Conservation (phyloP, 1,140 invertebrate genomes). For the Aphidius ervi region DNA sequence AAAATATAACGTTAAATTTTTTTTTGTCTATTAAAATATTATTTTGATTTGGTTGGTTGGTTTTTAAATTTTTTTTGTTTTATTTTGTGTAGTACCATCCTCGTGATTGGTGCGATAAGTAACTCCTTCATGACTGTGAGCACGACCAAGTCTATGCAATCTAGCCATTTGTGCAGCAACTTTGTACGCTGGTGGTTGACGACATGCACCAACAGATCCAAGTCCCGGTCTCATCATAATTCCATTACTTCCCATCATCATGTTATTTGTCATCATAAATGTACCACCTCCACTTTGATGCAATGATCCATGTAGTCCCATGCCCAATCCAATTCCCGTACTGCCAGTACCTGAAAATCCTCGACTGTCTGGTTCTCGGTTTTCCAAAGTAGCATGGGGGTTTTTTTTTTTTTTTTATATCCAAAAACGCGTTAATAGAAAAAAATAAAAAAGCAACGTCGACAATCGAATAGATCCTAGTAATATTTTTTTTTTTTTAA, state of each 20-base stretch:
- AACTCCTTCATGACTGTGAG: conserved; percentile 82
- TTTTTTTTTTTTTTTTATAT: conserved; percentile 18
- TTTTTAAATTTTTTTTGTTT: no score
- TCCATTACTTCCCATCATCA: conserved; percentile 27
- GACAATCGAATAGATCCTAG: conserved; percentile 9
- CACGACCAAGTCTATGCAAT: conserved; percentile 71
- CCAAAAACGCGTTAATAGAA: conserved; percentile 6
- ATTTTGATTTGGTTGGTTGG: no score
- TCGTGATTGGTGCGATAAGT: conserved; percentile 61
- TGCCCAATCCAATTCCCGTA: conserved; percentile 34
- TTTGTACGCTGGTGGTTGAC: conserved; percentile 70
- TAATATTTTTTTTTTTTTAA: not conserved
- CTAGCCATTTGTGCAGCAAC: conserved; percentile 76
- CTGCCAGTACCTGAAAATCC: conserved; percentile 50
- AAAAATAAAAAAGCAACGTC: conserved; percentile 7
- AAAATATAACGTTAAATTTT: no score
- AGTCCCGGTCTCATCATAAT: conserved; percentile 34
- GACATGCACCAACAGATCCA: conserved; percentile 36
- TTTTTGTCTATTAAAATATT: no score
- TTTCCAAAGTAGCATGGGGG: conserved; percentile 22
- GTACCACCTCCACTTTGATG: conserved; percentile 33
- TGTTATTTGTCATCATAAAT: conserved; percentile 25
- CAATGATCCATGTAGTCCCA: conserved; percentile 40
- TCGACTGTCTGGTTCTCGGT: conserved; percentile 45
- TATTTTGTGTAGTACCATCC: conserved; percentile 66